A percentile compares a stretch with the other conserved stretches of the same genome.
phyloP scores from a whole-genome alignment of 2,113 vertebrate genomes.

The Bagarius yarrelli region DNA sequence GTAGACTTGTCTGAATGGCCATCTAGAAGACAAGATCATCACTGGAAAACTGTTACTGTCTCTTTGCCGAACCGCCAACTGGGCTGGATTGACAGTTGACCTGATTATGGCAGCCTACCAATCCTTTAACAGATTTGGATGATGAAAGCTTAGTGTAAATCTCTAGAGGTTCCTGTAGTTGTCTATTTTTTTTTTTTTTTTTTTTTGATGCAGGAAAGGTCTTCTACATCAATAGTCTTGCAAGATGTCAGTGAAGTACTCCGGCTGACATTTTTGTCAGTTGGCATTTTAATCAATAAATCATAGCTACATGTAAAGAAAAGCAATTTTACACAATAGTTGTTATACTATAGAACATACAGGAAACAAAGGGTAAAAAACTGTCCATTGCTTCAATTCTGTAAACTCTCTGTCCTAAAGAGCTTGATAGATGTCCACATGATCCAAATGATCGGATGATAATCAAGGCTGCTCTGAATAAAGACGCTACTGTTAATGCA shows the following conservation, averaged over 20 bases:
- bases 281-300: neutral
- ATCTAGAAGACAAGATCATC: no score
- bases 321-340: neutral
- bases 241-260: neutral
- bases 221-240: neutral
- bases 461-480: neutral
- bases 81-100: no score
- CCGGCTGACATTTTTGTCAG: neutral
- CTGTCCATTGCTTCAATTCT: neutral
- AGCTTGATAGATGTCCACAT: neutral
- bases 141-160: neutral
- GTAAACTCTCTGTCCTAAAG: neutral
- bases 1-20: no score
- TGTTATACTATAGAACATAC: conserved; percentile 16
- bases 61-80: no score
- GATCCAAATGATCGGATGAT: neutral
- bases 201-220: conserved; percentile 15
- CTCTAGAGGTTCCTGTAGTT: neutral
- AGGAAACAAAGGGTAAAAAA: neutral
- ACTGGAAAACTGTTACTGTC: no score
- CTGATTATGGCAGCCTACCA: no score
- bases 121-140: no score
- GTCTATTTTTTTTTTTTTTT: conserved; percentile 6
- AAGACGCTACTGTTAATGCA: neutral
- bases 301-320: neutral